These are phyloP conservation scores for Hemicrepidius hirtus DNA, from an alignment of 2,888 invertebrate genomes.

Conservation along the genomic window DNA sequence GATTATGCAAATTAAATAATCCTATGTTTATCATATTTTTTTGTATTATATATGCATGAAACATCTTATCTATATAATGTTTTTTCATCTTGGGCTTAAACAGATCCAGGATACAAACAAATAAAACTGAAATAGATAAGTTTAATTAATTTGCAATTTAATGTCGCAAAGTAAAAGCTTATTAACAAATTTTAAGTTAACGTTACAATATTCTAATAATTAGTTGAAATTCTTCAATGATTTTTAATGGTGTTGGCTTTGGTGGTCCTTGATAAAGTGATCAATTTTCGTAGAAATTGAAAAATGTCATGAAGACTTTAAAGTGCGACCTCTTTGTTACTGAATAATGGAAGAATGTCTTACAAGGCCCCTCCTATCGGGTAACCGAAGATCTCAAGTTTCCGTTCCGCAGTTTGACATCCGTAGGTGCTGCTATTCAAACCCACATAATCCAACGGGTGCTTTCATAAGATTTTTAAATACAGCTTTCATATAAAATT, in stretches of 20 bases:
- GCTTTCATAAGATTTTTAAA: constrained; percentile 5
- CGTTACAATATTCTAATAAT: constrained; percentile 4
- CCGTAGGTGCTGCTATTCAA: constrained; percentile 24
- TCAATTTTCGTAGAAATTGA: constrained; percentile 47
- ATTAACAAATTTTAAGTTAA: constrained; percentile 12
- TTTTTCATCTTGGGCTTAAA: neutral
- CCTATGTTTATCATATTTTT: no score
- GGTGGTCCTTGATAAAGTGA: constrained; percentile 45
- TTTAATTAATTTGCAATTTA: constrained; percentile 11
- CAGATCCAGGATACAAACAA: neutral
- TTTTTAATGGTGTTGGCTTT: no score
- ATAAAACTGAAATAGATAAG: neutral
- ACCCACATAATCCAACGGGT: constrained; percentile 16
- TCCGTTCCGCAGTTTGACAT: constrained; percentile 51
- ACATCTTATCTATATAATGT: no score
- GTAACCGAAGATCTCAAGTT: constrained; percentile 48
- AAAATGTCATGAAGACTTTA: constrained; percentile 46
- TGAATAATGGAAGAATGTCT: constrained; percentile 50
- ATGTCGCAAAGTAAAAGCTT: constrained; percentile 1
- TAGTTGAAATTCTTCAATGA: no score
- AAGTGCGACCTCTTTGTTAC: constrained; percentile 50
- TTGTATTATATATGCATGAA: no score
- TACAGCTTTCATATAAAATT: neutral
- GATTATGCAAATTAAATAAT: no score
- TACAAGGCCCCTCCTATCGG: constrained; percentile 48